Evolutionary conservation across 2,113 vertebrate genomes (phyloP), one percentile per base, ranked within the genome.

Genomic region (Pyxicephalus adspersus): DNA sequence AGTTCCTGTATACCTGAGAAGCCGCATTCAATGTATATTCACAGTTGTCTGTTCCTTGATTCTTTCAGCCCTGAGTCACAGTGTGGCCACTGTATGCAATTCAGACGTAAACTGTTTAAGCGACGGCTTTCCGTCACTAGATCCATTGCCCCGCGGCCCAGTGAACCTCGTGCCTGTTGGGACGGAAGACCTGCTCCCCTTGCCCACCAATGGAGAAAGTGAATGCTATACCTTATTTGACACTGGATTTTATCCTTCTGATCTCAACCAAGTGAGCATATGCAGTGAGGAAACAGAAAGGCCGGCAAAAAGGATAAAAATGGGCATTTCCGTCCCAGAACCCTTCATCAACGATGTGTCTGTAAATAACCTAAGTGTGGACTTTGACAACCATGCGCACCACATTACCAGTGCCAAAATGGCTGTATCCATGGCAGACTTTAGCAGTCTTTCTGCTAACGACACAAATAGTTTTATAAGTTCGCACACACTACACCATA

Each of bases 141-240:
- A 97, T 85, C 93, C 87, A 81, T 92, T 97, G 80, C 91, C 97
- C 66, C 93, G 96, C 29, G 94, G 94, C 77, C 90, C 95, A 80
- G 90, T 96, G 70, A 95, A 88, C 88, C 96, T 97, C 1, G 94
- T 94, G 91, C 94, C 94, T 87, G 89, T 92, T 72, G 92, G 91
- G 87, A 91, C 90, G 4, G 96, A 96, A 64, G 96, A 98, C 84
- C 89, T 96, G 84, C 93, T 99, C 5, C 92, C 91, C 67, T 94
- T 96, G 88, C 91, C 95, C 51, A 91, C 92, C 77, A 96, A 93
- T 29, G 96, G 96, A 20, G 96, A 98, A 89, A 90, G 91, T 66
- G 95, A 96, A 91, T 97, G 97, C 90, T 96, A 97, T 89, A 96
- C 97, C 90, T 94, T 99, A 92, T 95, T 99, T n/a, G 97, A 98